Conservation (phyloP, 2,797 vertebrate genomes). For the Glyptemys insculpta region DNA sequence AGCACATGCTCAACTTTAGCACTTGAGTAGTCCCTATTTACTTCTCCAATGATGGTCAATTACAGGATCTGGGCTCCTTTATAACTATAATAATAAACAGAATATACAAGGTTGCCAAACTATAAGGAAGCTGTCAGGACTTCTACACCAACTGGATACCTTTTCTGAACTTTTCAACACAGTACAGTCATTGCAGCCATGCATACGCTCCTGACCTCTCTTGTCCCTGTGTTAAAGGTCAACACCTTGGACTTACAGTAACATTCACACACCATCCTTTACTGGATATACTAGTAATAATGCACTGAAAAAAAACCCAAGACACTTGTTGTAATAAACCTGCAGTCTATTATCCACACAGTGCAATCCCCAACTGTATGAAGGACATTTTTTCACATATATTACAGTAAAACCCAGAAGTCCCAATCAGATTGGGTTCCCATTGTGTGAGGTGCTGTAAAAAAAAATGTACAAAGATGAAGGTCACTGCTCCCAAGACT, state of each 20-base stretch:
- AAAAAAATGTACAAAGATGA: background rate
- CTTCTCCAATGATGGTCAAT: background rate
- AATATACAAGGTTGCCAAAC: no score
- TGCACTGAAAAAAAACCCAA: background rate
- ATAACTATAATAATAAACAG: background rate
- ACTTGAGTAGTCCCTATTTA: background rate
- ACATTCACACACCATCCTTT: background rate
- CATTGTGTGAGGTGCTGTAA: background rate
- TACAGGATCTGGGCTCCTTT: fast-evolving
- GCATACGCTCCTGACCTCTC: background rate
- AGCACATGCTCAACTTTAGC: background rate
- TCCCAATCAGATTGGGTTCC: background rate
- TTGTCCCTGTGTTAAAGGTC: background rate
- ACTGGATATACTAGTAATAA: background rate
- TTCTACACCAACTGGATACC: background rate
- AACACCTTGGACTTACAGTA: background rate
- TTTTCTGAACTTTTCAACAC: background rate
- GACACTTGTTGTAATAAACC: background rate
- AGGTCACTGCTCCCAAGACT: background rate
- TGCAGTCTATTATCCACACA: background rate
- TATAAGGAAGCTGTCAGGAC: background rate
- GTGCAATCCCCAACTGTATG: background rate
- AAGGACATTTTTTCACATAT: background rate
- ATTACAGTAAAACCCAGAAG: background rate
- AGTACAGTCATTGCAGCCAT: background rate